These are phyloP conservation scores for Nebria ingens DNA, from an alignment of 1,140 invertebrate species.

Conservation along the genomic window DNA sequence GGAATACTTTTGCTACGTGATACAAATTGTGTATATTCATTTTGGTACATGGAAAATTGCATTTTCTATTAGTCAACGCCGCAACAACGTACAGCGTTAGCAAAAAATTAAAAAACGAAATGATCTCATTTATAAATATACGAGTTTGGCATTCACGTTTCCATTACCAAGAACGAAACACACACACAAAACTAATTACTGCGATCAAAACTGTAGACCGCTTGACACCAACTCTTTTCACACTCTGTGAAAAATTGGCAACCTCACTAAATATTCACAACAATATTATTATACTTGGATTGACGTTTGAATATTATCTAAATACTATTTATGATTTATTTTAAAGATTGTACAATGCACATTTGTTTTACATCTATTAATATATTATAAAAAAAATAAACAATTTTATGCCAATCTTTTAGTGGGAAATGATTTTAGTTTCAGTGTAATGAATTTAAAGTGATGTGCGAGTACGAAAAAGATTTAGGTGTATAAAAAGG, in stretches of 20 bases:
- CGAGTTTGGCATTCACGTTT: neutral
- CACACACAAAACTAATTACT: neutral
- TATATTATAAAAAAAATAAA: no score
- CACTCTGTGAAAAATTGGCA: neutral
- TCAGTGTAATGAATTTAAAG: no score
- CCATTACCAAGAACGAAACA: neutral
- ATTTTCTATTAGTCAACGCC: no score
- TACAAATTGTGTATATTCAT: no score
- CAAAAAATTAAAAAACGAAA: no score
- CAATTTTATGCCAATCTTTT: no score
- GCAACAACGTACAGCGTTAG: no score
- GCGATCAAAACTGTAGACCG: neutral
- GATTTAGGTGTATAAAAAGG: no score
- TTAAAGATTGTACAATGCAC: neutral
- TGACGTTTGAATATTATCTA: neutral
- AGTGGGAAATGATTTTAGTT: no score
- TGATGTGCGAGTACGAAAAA: no score
- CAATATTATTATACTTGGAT: neutral
- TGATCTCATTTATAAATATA: neutral
- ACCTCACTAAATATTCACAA: neutral
- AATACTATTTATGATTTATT: neutral
- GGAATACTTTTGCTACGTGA: no score
- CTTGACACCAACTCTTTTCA: neutral
- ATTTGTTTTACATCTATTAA: neutral
- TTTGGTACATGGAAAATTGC: no score